phyloP scores from a whole-genome alignment of 2,888 invertebrate genomes.

The Altica lythri region DNA sequence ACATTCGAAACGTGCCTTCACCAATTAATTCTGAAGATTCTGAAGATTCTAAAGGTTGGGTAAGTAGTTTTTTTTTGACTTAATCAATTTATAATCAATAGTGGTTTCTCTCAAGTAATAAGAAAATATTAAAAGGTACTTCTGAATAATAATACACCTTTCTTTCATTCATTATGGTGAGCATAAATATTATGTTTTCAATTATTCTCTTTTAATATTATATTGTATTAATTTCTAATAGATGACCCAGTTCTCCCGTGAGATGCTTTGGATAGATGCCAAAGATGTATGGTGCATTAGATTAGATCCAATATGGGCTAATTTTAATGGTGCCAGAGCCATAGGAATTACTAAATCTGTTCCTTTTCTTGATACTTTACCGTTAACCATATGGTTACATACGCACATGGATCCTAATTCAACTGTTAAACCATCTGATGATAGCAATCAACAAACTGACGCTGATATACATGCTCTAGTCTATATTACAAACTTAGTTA shows the following conservation, averaged over 20 bases:
- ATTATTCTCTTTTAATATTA: no score
- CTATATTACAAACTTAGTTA: conserved; percentile 81
- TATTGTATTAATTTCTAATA: no score
- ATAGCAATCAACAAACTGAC: not conserved
- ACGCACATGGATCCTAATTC: conserved; percentile 57
- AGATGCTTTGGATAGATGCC: conserved; percentile 78
- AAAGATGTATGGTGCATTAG: conserved; percentile 87
- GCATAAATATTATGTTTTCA: no score
- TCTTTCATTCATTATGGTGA: no score
- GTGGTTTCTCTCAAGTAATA: no score
- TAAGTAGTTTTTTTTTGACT: no score
- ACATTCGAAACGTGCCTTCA: conserved; percentile 54
- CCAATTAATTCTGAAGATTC: conserved; percentile 48
- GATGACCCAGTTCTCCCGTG: conserved; percentile 51
- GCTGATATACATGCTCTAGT: conserved; percentile 81
- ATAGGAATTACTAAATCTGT: conserved; percentile 74
- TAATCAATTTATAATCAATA: no score
- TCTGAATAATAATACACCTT: no score
- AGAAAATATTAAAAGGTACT: no score
- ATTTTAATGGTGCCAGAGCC: conserved; percentile 84
- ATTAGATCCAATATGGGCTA: conserved; percentile 91
- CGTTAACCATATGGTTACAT: conserved; percentile 83
- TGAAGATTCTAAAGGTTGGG: conserved; percentile 48
- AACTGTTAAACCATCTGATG: conserved; percentile 39
- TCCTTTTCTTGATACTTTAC: conserved; percentile 84